Conservation (phyloP, 2,888 invertebrate species). For the Halocaridina rubra region DNA sequence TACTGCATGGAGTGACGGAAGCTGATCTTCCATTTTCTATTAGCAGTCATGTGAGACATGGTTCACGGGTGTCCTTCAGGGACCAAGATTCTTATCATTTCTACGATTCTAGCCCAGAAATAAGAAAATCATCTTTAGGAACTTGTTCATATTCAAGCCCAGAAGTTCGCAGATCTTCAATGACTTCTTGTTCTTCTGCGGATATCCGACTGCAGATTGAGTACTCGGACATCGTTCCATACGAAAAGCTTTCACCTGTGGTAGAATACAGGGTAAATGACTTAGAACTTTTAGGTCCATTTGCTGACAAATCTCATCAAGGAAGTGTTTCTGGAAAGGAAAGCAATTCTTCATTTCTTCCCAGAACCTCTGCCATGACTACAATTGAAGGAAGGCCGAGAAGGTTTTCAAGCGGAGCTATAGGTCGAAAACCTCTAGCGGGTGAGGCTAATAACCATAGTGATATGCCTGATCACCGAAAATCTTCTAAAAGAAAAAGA, state of each 20-base stretch:
- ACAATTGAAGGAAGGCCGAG: not conserved
- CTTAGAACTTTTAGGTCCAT: constrained; percentile 42
- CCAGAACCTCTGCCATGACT: not conserved
- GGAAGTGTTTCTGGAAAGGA: not conserved
- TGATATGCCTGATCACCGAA: not conserved
- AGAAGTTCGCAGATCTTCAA: constrained; percentile 1
- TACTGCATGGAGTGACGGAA: constrained; percentile 46
- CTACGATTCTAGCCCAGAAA: constrained; percentile 31
- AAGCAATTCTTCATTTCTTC: not conserved
- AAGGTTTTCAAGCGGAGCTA: constrained; percentile 26
- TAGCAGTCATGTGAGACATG: constrained; percentile 46
- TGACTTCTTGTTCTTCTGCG: constrained; percentile 37
- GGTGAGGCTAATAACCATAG: not conserved
- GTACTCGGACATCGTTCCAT: constrained; percentile 25
- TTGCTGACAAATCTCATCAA: not conserved
- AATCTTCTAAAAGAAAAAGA: constrained; percentile 6
- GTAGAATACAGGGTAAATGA: constrained; percentile 50
- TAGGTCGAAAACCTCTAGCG: not conserved
- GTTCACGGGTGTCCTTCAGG: constrained; percentile 47
- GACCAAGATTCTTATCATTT: constrained; percentile 36
- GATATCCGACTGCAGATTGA: constrained; percentile 53
- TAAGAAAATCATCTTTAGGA: constrained; percentile 17
- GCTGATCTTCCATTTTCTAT: constrained; percentile 52
- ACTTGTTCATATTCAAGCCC: constrained; percentile 18
- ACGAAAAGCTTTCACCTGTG: constrained; percentile 38